Conservation (phyloP, 2,113 vertebrate species). For the Xyliphius kryptos region DNA sequence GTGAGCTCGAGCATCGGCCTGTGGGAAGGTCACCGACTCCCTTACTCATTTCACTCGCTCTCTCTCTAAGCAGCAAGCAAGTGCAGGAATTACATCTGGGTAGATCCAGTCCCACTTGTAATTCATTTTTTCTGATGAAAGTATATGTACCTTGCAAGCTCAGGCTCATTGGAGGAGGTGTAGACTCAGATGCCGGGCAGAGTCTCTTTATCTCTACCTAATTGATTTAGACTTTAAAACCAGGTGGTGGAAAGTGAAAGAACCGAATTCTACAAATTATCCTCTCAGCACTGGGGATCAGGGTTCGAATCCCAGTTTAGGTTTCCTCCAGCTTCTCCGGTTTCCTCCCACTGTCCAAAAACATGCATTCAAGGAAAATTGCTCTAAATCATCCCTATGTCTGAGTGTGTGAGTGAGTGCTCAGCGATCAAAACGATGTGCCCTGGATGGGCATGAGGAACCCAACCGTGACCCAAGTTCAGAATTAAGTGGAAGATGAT, state of each 20-base stretch:
- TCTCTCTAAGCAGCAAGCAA: slow-evolving; percentile 29
- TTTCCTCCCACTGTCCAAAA: too few relatives aligned
- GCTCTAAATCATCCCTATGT: too few relatives aligned
- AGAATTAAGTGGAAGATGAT: too few relatives aligned
- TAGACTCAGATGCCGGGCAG: slow-evolving; percentile 9
- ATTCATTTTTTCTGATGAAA: slow-evolving; percentile 32
- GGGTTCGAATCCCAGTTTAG: too few relatives aligned
- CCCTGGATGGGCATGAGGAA: too few relatives aligned
- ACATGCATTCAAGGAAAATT: too few relatives aligned
- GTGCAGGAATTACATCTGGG: slow-evolving; percentile 42
- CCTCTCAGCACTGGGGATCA: too few relatives aligned
- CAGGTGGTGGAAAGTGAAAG: neutral
- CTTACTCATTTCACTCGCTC: slow-evolving; percentile 20
- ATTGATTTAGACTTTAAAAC: slow-evolving; percentile 13
- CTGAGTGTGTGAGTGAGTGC: too few relatives aligned
- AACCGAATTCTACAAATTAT: neutral
- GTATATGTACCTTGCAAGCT: slow-evolving; percentile 14
- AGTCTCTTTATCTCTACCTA: slow-evolving; percentile 13
- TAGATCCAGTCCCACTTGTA: slow-evolving; percentile 36
- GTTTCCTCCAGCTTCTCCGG: too few relatives aligned
- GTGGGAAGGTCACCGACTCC: slow-evolving; percentile 37
- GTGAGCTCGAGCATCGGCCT: slow-evolving; percentile 5
- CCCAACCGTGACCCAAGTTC: too few relatives aligned
- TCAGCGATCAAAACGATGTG: too few relatives aligned
- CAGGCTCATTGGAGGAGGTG: slow-evolving; percentile 1